A percentile compares a stretch with the other conserved stretches of the same genome.
These are phyloP conservation scores for Leucophenga varia DNA, from an alignment of 1,140 invertebrate genomes.

Conservation along the genomic window DNA sequence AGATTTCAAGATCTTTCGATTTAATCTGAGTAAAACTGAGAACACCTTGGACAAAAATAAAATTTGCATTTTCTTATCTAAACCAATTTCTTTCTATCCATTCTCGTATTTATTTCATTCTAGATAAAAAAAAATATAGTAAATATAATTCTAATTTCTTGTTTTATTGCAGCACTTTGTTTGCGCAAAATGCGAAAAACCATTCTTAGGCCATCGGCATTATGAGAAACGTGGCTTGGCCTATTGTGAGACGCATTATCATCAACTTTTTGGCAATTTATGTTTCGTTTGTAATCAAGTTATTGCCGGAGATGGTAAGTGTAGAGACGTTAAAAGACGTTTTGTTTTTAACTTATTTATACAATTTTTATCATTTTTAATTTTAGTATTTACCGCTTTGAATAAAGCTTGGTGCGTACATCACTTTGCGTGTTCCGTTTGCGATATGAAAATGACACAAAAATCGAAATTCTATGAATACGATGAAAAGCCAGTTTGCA, in stretches of 20 bases:
- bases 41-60: too few species aligned
- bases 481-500: slow-evolving; percentile 97
- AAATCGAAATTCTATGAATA: slow-evolving; percentile 99
- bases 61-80: not conserved
- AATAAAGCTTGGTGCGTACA: slow-evolving; percentile 99
- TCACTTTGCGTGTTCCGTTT: slow-evolving; percentile 98
- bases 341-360: slow-evolving; percentile 2
- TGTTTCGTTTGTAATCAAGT: slow-evolving; percentile 99
- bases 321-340: too few species aligned
- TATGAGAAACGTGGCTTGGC: slow-evolving; percentile 99
- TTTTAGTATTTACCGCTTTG: slow-evolving; percentile 93
- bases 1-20: too few species aligned
- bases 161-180: slow-evolving; percentile 85
- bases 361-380: slow-evolving; percentile 6
- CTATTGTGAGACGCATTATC: slow-evolving; percentile 99
- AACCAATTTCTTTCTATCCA: not conserved
- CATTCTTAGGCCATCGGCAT: slow-evolving; percentile 97
- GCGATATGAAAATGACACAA: slow-evolving; percentile 96
- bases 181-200: slow-evolving; percentile 99
- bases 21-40: too few species aligned
- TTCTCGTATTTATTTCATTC: too few species aligned
- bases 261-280: slow-evolving; percentile 97
- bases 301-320: slow-evolving; percentile 92
- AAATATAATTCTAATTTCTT: slow-evolving; percentile 6
- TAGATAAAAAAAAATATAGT: not conserved